Evolutionary conservation across 2,888 invertebrate species (phyloP), one percentile per base, ranked within the genome.

Genomic region (Thera britannica): DNA sequence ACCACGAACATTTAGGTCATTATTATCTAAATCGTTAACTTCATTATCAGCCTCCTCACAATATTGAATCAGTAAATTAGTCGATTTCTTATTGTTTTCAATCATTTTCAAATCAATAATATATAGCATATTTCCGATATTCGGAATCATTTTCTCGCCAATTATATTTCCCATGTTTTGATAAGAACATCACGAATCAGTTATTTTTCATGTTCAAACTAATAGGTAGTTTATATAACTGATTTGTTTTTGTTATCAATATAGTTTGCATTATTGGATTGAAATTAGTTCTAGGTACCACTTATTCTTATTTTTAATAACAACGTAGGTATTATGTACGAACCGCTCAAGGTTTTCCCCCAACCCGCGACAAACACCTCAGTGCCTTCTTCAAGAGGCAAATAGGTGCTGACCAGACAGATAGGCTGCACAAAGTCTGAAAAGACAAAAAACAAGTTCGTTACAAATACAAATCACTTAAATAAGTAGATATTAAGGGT

Each of bases 281-380:
- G 48, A 12, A 49, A 49, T 49, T 12, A 3, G 49, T 6, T 12
- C 12, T 12, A 12, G 6, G 12, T 49, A 12, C 12, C 12, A 3
- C 12, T n/a, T 12, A 36, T 56, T n/a, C 5, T 38, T 6, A 2
- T 56, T 7, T 7, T 0, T 44, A 38, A 23, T 23, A 23, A 23
- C 23, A 23, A 49, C 8, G 4, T 51, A 23, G 9, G 48, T 62
- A 48, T 9, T 35, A 23, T 0, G 0, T 87, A 84, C 73, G 36
- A 83, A 94, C 94, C 92, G 60, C 75, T 82, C 77, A 95, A 93
- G 72, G 95, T 95, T 88, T 94, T 92, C 56, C 95, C 95, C 95
- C 95, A 95, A 23, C 95, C 95, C 8, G 95, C 94, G 4, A 95
- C 95, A 58, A 86, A 94, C 48, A 95, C 94, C 77, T 94, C 89